Conservation (phyloP, 2,888 invertebrate genomes). For the Glomeris marginata region DNA sequence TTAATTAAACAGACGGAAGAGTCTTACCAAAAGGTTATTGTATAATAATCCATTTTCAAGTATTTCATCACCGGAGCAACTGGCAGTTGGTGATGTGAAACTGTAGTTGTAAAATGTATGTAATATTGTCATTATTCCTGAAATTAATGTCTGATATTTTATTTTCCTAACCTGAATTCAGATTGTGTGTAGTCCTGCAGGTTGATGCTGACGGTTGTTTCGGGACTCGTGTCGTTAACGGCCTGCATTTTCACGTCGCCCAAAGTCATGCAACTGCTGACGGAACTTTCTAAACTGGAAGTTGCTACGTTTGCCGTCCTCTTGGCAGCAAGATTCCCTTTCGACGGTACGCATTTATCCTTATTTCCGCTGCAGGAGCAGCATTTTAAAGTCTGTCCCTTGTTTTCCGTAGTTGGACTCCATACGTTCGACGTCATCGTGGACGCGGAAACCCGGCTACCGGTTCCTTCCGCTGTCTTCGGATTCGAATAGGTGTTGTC, state of each 20-base stretch:
- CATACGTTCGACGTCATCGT: conserved; percentile 10
- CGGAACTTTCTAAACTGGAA: too few relatives aligned
- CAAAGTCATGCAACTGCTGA: background rate
- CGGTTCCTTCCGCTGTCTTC: background rate
- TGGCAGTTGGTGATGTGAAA: background rate
- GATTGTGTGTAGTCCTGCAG: conserved; percentile 4
- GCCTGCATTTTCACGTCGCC: too few relatives aligned
- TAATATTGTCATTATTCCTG: background rate
- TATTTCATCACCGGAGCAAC: background rate
- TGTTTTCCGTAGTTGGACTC: background rate
- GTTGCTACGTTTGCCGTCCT: too few relatives aligned
- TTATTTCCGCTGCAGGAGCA: background rate
- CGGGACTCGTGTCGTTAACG: background rate
- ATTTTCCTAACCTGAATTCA: background rate
- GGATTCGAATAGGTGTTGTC: background rate
- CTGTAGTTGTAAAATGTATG: background rate
- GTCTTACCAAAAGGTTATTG: too few relatives aligned
- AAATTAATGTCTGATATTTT: too few relatives aligned
- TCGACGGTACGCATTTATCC: too few relatives aligned
- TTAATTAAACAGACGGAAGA: too few relatives aligned
- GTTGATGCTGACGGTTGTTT: background rate
- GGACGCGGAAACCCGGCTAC: background rate
- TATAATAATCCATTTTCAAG: background rate
- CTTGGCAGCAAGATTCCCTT: too few relatives aligned
- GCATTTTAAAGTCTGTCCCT: too few relatives aligned